Evolutionary conservation across 2,888 invertebrate species (phyloP), one percentile per base, ranked within the genome.

Genomic region (Drosophila algonquin): DNA sequence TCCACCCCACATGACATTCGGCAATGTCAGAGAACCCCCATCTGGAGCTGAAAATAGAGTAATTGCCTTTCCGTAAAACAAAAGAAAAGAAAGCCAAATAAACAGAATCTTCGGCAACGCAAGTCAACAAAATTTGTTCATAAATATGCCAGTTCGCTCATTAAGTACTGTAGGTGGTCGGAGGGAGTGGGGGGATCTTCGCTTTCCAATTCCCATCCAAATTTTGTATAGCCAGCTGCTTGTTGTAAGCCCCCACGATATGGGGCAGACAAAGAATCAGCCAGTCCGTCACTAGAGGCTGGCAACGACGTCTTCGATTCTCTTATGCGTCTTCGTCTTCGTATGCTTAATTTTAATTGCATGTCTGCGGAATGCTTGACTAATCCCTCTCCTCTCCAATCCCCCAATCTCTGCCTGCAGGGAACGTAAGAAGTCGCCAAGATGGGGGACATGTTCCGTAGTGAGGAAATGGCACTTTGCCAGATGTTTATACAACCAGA

Each of bases 401-500:
- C 30, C 8, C 30, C 8, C 30, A 24, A 24, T 5, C 24, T 48
- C 14, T 40, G 51, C 32, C 73, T 75, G 63, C 72, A 87, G 89
- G 89, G 79, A 80, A 77, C 81, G 73, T 78, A 77, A 86, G 75
- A 80, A 81, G 81, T 77, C 87, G 86, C 89, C 90, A 90, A 81
- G 82, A 96, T 96, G 96, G 96, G 96, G 93, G 94, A 96, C 90
- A 94, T 97, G 94, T 97, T 97, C 93, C 95, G 97, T 77, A 97
- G 97, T 92, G 97, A 97, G 92, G 96, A 97, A 93, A 98, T 98
- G 98, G 95, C 96, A 72, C 93, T 97, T 81, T 97, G 97, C 94
- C 98, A 99, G 93, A 95, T 98, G 93, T 98, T 98, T 93, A 96
- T 98, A 89, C 98, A 98, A 93, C 97, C 98, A 48, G 98, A 98